A percentile compares a stretch with the other conserved stretches of the same genome.
Evolutionary conservation across 2,888 invertebrate species (phyloP).

Genomic region (Nebria salina): DNA sequence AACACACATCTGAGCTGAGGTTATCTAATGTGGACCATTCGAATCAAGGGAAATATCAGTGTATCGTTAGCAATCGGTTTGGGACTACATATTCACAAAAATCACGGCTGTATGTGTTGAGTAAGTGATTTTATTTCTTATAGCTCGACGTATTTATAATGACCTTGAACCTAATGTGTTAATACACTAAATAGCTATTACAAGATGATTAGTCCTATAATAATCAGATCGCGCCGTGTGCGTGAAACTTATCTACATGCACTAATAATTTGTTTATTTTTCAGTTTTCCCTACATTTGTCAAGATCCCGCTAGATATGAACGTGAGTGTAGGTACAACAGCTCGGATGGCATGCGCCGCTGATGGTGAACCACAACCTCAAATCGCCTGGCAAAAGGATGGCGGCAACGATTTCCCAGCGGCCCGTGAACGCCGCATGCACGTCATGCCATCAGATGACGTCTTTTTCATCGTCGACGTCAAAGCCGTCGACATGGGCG

Average conservation of each 20-base stretch:
- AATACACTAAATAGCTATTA: neutral
- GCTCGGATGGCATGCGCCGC: conserved; percentile 93
- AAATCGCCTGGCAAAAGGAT: conserved; percentile 91
- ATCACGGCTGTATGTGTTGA: conserved; percentile 86
- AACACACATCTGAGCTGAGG: conserved; percentile 77
- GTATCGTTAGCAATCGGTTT: conserved; percentile 88
- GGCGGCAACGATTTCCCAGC: conserved; percentile 96
- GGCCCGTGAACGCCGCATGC: conserved; percentile 90
- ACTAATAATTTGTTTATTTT: conserved; percentile 59
- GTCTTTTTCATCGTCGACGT: conserved; percentile 93
- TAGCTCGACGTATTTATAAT: no score
- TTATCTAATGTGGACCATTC: conserved; percentile 80
- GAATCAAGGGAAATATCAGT: conserved; percentile 91
- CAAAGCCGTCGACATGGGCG: conserved; percentile 87
- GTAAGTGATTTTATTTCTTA: conserved; percentile 8
- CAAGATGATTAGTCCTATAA: no score
- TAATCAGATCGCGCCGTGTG: no score
- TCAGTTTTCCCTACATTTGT: conserved; percentile 81
- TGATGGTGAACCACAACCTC: conserved; percentile 86
- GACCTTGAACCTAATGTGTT: neutral
- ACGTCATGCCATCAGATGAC: conserved; percentile 91
- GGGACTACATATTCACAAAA: conserved; percentile 90
- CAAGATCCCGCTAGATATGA: conserved; percentile 85
- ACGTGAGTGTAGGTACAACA: conserved; percentile 84
- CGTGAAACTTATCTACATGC: no score